Evolutionary conservation across 1,140 invertebrate genomes (phyloP).

Genomic region (Aphis gossypii): DNA sequence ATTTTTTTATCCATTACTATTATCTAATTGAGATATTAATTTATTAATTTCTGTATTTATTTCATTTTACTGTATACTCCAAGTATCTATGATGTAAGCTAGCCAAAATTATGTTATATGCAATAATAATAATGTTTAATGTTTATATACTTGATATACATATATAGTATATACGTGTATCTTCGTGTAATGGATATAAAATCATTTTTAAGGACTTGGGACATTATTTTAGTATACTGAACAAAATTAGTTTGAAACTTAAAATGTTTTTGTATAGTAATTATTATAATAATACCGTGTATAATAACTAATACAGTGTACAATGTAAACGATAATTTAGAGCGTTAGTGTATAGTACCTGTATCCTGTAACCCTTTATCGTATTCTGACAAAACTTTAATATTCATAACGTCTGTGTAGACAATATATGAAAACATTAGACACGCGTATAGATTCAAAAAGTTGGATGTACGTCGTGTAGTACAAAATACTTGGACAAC

Average conservation of each 20-base stretch:
- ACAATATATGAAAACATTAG: conserved; percentile 31
- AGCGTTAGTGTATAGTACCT: conserved; percentile 34
- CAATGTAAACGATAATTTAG: conserved; percentile 50
- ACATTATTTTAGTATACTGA: neutral
- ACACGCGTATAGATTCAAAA: conserved; percentile 42
- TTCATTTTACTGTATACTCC: too few species aligned
- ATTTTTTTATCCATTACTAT: too few species aligned
- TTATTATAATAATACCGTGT: neutral
- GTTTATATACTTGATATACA: neutral
- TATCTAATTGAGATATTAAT: too few species aligned
- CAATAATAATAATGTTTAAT: neutral
- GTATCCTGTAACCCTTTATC: conserved; percentile 9
- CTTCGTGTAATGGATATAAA: neutral
- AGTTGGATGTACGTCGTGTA: neutral
- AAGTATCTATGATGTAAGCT: too few species aligned
- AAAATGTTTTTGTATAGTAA: conserved; percentile 33
- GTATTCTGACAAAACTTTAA: conserved; percentile 31
- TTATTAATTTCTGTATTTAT: too few species aligned
- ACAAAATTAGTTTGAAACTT: conserved; percentile 25
- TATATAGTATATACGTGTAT: neutral
- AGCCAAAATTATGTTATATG: too few species aligned
- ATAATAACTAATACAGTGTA: conserved; percentile 37
- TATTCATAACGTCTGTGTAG: conserved; percentile 27
- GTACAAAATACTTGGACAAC: neutral
- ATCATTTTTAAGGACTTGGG: neutral